Conservation (phyloP, 2,113 vertebrate species). For the Sylvia atricapilla region DNA sequence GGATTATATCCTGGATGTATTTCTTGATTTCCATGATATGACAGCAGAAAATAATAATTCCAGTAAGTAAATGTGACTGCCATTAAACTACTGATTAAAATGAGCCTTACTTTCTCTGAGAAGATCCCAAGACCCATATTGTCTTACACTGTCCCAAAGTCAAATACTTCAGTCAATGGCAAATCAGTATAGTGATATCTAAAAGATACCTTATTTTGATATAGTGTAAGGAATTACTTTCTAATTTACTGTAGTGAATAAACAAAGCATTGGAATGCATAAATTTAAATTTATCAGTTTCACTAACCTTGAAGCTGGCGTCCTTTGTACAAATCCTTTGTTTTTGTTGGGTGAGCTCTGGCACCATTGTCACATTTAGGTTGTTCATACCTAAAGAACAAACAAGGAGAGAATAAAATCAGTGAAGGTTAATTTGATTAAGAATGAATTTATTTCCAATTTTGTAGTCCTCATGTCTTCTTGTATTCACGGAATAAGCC, state of each 20-base stretch:
- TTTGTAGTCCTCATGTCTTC: not conserved
- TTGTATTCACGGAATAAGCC: not conserved
- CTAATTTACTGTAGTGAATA: not conserved
- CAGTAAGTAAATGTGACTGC: not conserved
- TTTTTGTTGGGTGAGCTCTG: conserved; percentile 87
- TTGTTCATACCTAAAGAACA: conserved; percentile 85
- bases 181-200: not conserved
- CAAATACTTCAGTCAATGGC: not conserved
- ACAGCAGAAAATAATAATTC: not conserved
- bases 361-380: conserved; percentile 92
- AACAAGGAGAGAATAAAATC: not conserved
- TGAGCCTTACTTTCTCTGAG: not conserved
- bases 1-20: not conserved
- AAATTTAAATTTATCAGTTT: not conserved
- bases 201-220: not conserved
- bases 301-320: conserved; percentile 90
- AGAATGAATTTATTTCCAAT: not conserved
- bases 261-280: not conserved
- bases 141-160: not conserved
- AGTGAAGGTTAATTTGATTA: not conserved
- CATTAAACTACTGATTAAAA: not conserved
- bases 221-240: not conserved
- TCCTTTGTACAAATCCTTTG: conserved; percentile 87
- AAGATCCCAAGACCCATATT: not conserved
- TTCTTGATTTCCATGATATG: not conserved